These are phyloP conservation scores for Caerostris extrusa DNA, from an alignment of 1,140 invertebrate species.

Conservation along the genomic window DNA sequence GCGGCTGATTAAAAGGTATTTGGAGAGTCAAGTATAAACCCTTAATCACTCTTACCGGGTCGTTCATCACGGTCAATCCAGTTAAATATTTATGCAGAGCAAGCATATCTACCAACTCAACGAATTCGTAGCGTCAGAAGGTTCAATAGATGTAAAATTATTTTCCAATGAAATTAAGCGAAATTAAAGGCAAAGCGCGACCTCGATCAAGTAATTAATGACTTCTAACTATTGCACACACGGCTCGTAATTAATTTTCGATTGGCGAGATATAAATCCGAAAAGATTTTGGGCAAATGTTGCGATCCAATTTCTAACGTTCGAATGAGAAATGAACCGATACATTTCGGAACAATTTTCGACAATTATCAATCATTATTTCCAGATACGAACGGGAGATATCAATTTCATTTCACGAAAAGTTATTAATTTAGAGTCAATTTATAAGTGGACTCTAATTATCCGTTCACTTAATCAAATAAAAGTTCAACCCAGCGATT, in stretches of 20 bases:
- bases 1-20: no score
- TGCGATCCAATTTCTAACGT: conserved; percentile 12
- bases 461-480: not conserved
- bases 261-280: not conserved
- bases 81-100: not conserved
- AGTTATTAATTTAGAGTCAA: conserved; percentile 25
- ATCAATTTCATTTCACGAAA: not conserved
- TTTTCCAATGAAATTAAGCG: not conserved
- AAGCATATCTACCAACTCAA: not conserved
- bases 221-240: not conserved
- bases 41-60: no score
- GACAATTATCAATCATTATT: conserved; percentile 34
- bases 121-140: not conserved
- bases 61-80: no score
- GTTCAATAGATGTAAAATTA: not conserved
- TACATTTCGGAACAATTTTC: conserved; percentile 5
- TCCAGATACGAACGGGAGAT: not conserved
- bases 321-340: not conserved
- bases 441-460: not conserved
- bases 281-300: not conserved
- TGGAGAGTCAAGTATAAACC: no score
- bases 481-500: not conserved
- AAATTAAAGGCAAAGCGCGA: not conserved
- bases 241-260: conserved; percentile 26
- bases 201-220: conserved; percentile 36